A percentile compares a stretch with the other conserved stretches of the same genome.
These are phyloP conservation scores for Drymonia ruficornis DNA, from an alignment of 2,888 invertebrate species.

Conservation along the genomic window DNA sequence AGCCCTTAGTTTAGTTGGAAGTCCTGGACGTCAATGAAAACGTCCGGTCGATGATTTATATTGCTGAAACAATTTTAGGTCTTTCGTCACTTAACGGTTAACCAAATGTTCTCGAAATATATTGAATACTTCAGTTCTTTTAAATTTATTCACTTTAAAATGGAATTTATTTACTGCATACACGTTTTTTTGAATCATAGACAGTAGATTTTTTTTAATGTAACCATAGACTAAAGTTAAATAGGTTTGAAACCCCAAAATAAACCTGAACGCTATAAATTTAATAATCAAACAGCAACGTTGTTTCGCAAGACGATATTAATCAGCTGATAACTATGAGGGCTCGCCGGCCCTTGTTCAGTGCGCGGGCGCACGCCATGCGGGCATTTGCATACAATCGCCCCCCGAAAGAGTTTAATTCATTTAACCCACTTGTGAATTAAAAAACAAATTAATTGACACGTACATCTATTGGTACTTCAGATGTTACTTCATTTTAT, in stretches of 20 bases:
- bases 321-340: slow-evolving; percentile 28
- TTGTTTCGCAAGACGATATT: slow-evolving; percentile 26
- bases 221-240: too few species aligned
- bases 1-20: neutral
- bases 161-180: too few species aligned
- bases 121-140: neutral
- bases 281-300: slow-evolving; percentile 30
- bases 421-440: slow-evolving; percentile 53
- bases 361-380: slow-evolving; percentile 58
- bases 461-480: slow-evolving; percentile 10
- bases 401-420: slow-evolving; percentile 50
- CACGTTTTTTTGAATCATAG: too few species aligned
- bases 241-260: neutral
- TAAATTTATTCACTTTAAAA: too few species aligned
- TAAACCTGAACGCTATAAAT: neutral
- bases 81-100: too few species aligned
- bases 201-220: too few species aligned
- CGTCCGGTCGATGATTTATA: slow-evolving; percentile 1
- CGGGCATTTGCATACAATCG: slow-evolving; percentile 76
- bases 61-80: neutral
- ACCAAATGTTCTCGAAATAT: too few species aligned
- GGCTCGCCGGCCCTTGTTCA: slow-evolving; percentile 32
- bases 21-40: neutral
- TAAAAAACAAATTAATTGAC: slow-evolving; percentile 31
- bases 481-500: neutral